Conservation (phyloP, 2,113 vertebrate species). For the Gulo gulo region DNA sequence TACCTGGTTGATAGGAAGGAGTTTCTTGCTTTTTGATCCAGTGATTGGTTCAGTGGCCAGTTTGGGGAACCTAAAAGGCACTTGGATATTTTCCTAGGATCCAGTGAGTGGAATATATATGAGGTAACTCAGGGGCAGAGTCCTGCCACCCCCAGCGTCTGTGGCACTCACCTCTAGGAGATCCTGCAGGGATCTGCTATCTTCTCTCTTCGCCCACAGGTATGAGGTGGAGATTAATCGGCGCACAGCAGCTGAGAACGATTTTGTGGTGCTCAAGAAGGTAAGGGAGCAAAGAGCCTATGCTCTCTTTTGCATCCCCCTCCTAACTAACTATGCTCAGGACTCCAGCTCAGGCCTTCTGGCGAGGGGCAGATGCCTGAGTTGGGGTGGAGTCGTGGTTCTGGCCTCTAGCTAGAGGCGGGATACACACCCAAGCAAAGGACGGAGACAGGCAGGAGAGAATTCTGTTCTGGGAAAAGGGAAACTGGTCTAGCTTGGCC, state of each 20-base stretch:
- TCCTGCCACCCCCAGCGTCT: not conserved
- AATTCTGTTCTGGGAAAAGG: not conserved
- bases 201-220: constrained; percentile 68
- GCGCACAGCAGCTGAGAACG: constrained; percentile 85
- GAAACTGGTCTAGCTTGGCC: not conserved
- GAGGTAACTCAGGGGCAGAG: not conserved
- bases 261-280: constrained; percentile 92
- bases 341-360: not conserved
- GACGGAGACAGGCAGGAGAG: not conserved
- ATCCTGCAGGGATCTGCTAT: not conserved
- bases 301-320: not conserved
- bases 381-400: not conserved
- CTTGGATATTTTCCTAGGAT: not conserved
- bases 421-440: not conserved
- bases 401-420: not conserved
- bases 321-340: not conserved
- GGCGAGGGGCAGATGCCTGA: not conserved
- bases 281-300: constrained; percentile 67
- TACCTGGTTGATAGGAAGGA: not conserved
- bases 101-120: not conserved
- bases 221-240: constrained; percentile 90
- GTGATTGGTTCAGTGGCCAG: not conserved
- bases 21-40: not conserved
- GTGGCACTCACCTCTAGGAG: not conserved
- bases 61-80: not conserved